These are phyloP conservation scores for Aptenodytes forsteri DNA, from an alignment of 2,113 vertebrate genomes.

Conservation along the genomic window DNA sequence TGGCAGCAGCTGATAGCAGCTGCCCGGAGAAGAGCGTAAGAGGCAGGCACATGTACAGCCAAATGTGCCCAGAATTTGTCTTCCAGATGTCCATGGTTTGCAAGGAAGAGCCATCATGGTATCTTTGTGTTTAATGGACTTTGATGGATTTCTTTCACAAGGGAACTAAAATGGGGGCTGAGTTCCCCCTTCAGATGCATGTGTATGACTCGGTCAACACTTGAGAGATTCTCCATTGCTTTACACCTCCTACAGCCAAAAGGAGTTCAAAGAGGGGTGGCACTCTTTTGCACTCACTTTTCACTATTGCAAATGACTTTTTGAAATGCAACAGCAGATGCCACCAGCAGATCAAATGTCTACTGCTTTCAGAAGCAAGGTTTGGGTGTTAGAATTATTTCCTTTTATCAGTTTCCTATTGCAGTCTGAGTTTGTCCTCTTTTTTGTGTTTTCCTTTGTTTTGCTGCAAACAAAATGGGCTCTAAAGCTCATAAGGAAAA, in stretches of 20 bases:
- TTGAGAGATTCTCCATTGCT: conserved; percentile 35
- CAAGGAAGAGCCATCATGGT: neutral
- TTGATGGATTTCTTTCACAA: neutral
- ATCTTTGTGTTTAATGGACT: neutral
- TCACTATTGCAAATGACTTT: neutral
- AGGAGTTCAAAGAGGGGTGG: neutral
- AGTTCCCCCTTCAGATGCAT: neutral
- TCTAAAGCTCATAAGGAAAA: neutral
- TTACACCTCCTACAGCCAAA: conserved; percentile 13
- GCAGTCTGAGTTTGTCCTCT: neutral
- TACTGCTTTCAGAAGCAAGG: neutral
- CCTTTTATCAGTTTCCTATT: neutral
- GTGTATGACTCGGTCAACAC: neutral
- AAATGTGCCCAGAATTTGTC: neutral
- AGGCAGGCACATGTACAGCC: neutral
- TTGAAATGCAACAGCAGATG: neutral
- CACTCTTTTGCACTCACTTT: neutral
- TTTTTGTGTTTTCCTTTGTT: neutral
- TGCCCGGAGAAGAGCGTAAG: neutral
- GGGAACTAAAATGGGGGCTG: neutral
- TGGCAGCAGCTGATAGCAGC: neutral
- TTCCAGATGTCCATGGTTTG: neutral
- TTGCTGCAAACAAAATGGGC: neutral
- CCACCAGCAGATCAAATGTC: neutral
- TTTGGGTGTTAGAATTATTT: neutral